Evolutionary conservation across 2,888 invertebrate species (phyloP), one percentile per base, ranked within the genome.

Genomic region (Nesidiocoris tenuis): DNA sequence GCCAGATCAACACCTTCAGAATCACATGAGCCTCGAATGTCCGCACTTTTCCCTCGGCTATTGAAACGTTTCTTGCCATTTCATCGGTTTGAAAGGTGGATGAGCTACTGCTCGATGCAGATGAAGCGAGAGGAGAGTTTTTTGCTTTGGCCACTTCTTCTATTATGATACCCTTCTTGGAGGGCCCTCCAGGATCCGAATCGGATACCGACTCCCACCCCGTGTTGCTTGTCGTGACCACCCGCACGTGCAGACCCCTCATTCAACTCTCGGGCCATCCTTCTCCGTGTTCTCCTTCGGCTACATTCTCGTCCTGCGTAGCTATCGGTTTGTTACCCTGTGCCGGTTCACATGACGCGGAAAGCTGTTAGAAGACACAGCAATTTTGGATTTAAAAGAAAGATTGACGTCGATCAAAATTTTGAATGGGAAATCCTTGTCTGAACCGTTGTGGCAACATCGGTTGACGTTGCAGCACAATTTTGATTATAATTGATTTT

Each of bases 191-290:
- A 39, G 39, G 12, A 39, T 3, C 39, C 39, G 5, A 39, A 12
- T 39, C 12, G 12, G 39, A 39, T 39, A 3, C n/a, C 39, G 5
- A 39, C 39, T 39, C 12, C 39, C 12, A 12, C 39, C 12, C 12
- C n/a, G n/a, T n/a, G n/a, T 39, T 3, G 19, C n/a, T 9, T 24
- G 64, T 64, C 64, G 64, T 64, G 64, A 64, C 64, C 64, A 64
- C 64, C 64, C 64, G 64, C 64, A 64, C 64, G 64, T 64, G 64
- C 64, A 64, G 17, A 39, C 39, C 39, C 39, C 39, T 39, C 39
- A 39, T 39, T 39, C 39, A 39, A 39, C 39, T 39, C 39, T 39
- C 39, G 12, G 21, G 2, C 21, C 21, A 63, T 63, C 63, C 63
- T 63, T 63, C 63, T 21, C 16, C 63, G 39, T 39, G 39, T 39